phyloP scores from a whole-genome alignment of 1,140 invertebrate species.

The Diuraphis noxia region DNA sequence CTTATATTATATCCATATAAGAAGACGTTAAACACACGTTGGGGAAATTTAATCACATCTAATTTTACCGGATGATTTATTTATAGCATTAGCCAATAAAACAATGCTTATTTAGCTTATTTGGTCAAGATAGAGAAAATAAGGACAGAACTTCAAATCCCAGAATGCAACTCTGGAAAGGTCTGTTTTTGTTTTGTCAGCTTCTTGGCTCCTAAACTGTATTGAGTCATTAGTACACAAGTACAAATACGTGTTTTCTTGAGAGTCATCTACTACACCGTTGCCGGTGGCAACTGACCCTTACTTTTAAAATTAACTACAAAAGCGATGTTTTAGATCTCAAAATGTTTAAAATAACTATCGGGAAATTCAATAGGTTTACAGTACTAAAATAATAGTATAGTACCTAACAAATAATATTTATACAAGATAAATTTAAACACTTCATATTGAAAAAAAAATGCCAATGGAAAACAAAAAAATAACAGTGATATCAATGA shows the following conservation, averaged over 20 bases:
- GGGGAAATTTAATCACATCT: not conserved
- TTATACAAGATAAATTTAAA: not conserved
- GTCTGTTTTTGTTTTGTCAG: conserved; percentile 38
- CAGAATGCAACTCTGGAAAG: not conserved
- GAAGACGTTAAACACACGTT: not conserved
- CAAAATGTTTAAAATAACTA: not conserved
- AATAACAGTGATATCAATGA: not conserved
- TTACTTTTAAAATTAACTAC: conserved; percentile 33
- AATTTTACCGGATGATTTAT: conserved; percentile 8
- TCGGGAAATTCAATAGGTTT: not conserved
- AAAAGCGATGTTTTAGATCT: not conserved
- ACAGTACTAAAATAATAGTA: not conserved
- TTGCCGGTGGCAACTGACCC: conserved; percentile 29
- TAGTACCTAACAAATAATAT: not conserved
- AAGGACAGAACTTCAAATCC: not conserved
- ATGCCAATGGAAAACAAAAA: not conserved
- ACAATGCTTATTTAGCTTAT: conserved; percentile 41
- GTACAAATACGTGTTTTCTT: conserved; percentile 44
- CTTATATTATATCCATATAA: not conserved
- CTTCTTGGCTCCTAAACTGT: conserved; percentile 37
- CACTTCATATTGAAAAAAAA: not conserved
- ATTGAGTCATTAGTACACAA: conserved; percentile 44
- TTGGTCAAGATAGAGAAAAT: conserved; percentile 12
- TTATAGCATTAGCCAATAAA: not conserved
- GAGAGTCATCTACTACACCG: not conserved